phyloP scores from a whole-genome alignment of 2,797 vertebrate genomes.

The Nothura maculosa region DNA sequence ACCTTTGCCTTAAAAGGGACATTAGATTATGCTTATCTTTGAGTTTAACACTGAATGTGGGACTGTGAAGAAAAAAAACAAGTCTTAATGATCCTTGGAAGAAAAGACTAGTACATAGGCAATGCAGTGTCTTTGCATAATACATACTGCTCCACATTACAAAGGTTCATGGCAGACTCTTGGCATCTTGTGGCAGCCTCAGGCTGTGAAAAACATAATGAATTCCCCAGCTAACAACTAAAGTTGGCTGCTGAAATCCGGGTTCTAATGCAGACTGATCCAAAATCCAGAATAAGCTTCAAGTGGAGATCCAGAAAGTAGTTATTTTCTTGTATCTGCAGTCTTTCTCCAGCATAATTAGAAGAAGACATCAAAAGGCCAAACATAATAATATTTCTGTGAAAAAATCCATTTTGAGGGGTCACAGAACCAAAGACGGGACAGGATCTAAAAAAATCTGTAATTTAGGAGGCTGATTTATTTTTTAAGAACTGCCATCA shows the following conservation, averaged over 20 bases:
- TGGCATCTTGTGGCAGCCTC: background rate
- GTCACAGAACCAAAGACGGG: background rate
- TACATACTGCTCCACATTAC: rapidly evolving
- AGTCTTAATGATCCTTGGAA: background rate
- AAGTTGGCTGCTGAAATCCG: background rate
- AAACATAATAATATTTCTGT: background rate
- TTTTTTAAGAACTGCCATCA: background rate
- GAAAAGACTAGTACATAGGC: background rate
- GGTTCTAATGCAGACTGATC: rapidly evolving
- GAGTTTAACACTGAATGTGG: background rate
- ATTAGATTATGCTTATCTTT: background rate
- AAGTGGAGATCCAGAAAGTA: background rate
- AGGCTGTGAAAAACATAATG: background rate
- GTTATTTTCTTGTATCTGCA: background rate
- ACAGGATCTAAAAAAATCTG: background rate
- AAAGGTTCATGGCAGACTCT: background rate
- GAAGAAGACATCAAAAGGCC: rapidly evolving
- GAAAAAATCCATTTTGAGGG: background rate
- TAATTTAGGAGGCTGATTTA: background rate
- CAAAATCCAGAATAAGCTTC: background rate
- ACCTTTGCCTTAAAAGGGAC: background rate
- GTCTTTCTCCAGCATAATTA: background rate
- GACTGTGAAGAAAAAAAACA: background rate
- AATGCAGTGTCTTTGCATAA: background rate
- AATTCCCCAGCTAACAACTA: background rate